phyloP scores from a whole-genome alignment of 2,797 vertebrate genomes.

The Limnodromus scolopaceus region DNA sequence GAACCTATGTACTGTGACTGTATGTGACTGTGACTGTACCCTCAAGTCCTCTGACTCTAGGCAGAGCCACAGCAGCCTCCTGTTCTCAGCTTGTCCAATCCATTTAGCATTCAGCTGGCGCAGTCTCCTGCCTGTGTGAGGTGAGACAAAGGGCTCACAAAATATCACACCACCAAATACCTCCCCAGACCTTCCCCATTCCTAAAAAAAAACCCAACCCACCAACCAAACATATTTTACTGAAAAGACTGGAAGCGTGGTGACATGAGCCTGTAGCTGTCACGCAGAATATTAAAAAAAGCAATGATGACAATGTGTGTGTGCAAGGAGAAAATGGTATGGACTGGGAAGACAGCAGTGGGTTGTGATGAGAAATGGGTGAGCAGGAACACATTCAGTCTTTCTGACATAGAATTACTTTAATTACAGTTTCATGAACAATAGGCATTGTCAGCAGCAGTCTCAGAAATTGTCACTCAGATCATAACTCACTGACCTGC shows the following conservation, averaged over 20 bases:
- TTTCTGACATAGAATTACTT: background rate
- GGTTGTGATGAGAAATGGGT: background rate
- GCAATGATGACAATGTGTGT: background rate
- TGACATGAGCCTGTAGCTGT: background rate
- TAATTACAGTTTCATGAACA: slow-evolving; percentile 2
- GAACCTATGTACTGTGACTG: background rate
- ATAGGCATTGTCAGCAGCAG: background rate
- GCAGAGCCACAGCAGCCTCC: background rate
- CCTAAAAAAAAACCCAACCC: background rate
- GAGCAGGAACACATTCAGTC: background rate
- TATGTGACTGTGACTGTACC: background rate
- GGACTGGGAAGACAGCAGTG: background rate
- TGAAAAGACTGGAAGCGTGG: background rate
- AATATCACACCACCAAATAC: background rate
- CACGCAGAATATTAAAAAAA: background rate
- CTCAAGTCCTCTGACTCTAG: background rate
- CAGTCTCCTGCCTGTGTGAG: background rate
- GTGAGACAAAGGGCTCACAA: background rate
- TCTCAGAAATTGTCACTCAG: background rate
- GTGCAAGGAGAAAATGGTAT: background rate
- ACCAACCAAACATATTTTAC: background rate
- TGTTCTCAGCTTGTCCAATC: background rate
- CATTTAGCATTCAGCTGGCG: background rate
- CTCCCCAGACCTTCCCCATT: background rate
- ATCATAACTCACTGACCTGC: no score